These are phyloP conservation scores for Gorsachius magnificus DNA, from an alignment of 2,797 vertebrate species.

Conservation along the genomic window DNA sequence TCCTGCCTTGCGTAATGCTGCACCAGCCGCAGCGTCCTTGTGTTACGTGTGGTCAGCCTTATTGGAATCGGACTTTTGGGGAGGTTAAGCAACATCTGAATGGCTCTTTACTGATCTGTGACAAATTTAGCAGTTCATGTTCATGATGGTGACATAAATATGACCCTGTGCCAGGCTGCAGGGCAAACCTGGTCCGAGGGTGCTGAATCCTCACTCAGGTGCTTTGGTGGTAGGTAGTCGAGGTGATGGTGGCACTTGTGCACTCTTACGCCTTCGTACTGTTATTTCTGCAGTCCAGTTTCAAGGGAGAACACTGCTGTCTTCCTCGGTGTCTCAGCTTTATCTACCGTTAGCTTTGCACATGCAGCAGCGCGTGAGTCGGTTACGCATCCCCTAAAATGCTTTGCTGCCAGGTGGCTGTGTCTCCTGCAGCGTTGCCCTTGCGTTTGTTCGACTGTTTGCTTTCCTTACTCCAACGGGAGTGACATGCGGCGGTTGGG, in stretches of 20 bases:
- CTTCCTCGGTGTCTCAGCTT: not conserved
- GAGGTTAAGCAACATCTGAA: not conserved
- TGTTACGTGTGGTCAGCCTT: not conserved
- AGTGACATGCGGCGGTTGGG: not conserved
- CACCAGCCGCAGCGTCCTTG: not conserved
- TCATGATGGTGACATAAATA: not conserved
- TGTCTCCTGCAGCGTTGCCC: not conserved
- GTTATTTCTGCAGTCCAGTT: rapidly evolving
- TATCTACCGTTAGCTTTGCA: not conserved
- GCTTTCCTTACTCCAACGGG: not conserved
- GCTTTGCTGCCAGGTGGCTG: not conserved
- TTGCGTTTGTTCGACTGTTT: not conserved
- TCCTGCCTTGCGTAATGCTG: not conserved
- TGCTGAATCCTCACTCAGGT: not conserved
- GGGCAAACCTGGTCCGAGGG: not conserved
- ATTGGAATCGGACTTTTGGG: not conserved
- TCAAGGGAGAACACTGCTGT: not conserved
- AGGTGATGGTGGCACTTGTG: not conserved
- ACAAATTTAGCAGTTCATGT: not conserved
- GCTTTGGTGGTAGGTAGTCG: not conserved
- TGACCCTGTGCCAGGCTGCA: not conserved
- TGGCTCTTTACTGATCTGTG: not conserved
- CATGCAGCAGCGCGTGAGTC: not conserved
- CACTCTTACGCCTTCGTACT: not conserved
- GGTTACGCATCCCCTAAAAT: rapidly evolving